These are phyloP conservation scores for Thryonomys swinderianus DNA, from an alignment of 2,113 vertebrate species.

Conservation along the genomic window DNA sequence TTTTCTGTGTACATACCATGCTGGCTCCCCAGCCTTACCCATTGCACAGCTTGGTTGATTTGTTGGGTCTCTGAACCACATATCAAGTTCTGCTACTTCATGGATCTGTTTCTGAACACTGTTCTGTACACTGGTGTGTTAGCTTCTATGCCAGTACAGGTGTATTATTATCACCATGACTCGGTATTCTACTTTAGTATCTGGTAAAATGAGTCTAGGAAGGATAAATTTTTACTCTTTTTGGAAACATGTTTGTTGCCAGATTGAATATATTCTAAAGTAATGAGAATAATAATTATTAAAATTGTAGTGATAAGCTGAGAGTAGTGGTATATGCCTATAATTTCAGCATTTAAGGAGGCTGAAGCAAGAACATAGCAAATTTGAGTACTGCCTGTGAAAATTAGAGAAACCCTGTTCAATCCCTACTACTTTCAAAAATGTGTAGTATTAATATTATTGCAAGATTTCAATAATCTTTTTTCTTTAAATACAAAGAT, in stretches of 20 bases:
- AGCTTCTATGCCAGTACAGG: neutral
- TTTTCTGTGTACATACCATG: neutral
- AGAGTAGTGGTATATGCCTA: neutral
- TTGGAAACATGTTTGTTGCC: neutral
- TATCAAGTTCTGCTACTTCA: neutral
- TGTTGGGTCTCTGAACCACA: neutral
- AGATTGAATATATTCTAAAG: neutral
- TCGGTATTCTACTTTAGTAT: neutral
- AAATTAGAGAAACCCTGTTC: neutral
- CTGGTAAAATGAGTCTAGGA: neutral
- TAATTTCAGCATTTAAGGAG: neutral
- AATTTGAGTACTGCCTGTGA: neutral
- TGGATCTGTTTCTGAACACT: neutral
- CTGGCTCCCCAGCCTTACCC: neutral
- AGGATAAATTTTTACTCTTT: neutral
- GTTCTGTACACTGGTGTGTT: neutral
- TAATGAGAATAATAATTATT: neutral
- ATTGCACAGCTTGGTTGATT: neutral
- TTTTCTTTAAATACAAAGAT: neutral
- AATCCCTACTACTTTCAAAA: neutral
- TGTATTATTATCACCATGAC: neutral
- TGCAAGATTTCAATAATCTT: neutral
- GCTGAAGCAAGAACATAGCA: neutral
- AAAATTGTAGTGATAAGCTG: neutral
- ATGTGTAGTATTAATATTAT: neutral